Percentiles rank a stretch among this genome's conserved stretches.
phyloP scores from a whole-genome alignment of 2,888 invertebrate species.

The Dasysyrphus albostriatus region DNA sequence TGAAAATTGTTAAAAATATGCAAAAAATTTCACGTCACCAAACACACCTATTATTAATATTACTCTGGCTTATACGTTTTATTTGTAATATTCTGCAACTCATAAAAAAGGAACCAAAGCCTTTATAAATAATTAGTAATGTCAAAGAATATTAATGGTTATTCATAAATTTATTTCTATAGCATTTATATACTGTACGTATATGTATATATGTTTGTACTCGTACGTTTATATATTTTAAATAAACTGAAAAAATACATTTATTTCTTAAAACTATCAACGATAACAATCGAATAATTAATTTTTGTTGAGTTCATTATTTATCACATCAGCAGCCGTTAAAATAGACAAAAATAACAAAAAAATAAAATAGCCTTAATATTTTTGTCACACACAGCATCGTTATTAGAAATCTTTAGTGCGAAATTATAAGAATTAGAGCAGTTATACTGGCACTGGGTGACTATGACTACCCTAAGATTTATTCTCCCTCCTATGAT shows the following conservation, averaged over 20 bases:
- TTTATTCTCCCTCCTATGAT: constrained; percentile 2
- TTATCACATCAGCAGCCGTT: constrained; percentile 46
- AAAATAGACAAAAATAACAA: constrained; percentile 6
- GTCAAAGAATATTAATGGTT: too few relatives aligned
- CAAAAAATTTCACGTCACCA: too few relatives aligned
- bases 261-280: not conserved
- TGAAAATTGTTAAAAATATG: too few relatives aligned
- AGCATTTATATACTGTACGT: too few relatives aligned
- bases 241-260: not conserved
- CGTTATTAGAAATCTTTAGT: constrained; percentile 34
- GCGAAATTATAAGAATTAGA: constrained; percentile 48
- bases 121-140: too few relatives aligned
- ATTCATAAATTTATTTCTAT: too few relatives aligned
- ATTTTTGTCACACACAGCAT: constrained; percentile 36
- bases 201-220: too few relatives aligned
- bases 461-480: constrained; percentile 32
- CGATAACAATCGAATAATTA: constrained; percentile 36
- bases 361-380: constrained; percentile 3
- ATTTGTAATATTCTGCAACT: too few relatives aligned
- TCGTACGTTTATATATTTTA: too few relatives aligned
- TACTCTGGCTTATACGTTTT: too few relatives aligned
- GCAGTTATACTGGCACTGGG: constrained; percentile 27
- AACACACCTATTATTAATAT: too few relatives aligned
- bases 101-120: too few relatives aligned
- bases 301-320: constrained; percentile 23